Evolutionary conservation across 2,888 invertebrate species (phyloP).

Genomic region (Hydrotaea cyrtoneurina): DNA sequence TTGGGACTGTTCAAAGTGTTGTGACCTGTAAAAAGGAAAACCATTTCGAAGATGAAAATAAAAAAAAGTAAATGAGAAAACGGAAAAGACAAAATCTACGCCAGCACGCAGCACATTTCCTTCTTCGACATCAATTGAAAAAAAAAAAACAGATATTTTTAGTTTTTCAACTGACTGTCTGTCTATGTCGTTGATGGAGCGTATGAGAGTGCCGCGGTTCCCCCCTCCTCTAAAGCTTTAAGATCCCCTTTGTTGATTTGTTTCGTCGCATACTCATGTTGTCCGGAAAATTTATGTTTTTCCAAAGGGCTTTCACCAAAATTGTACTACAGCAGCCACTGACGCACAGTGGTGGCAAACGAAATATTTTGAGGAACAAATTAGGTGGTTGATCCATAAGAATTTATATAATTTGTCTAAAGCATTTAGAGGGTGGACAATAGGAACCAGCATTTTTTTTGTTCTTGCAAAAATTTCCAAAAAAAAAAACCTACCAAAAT

Average conservation of each 20-base stretch:
- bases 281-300: constrained; percentile 51
- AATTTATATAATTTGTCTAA: too few species aligned
- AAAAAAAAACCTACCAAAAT: too few species aligned
- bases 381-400: too few species aligned
- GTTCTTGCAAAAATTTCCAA: too few species aligned
- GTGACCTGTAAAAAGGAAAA: constrained; percentile 72
- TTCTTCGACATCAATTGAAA: constrained; percentile 45
- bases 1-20: constrained; percentile 81
- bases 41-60: neutral
- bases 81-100: constrained; percentile 43
- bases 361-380: neutral
- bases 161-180: constrained; percentile 8
- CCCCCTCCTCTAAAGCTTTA: constrained; percentile 31
- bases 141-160: constrained; percentile 54
- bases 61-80: constrained; percentile 24
- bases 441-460: too few species aligned
- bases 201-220: neutral
- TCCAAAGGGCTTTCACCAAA: constrained; percentile 50
- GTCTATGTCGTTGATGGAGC: neutral
- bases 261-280: constrained; percentile 36
- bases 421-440: too few species aligned
- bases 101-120: constrained; percentile 21
- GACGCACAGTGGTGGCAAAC: neutral
- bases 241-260: constrained; percentile 40
- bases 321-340: neutral